phyloP scores from a whole-genome alignment of 1,140 invertebrate genomes.

The Sarcophaga bullata region DNA sequence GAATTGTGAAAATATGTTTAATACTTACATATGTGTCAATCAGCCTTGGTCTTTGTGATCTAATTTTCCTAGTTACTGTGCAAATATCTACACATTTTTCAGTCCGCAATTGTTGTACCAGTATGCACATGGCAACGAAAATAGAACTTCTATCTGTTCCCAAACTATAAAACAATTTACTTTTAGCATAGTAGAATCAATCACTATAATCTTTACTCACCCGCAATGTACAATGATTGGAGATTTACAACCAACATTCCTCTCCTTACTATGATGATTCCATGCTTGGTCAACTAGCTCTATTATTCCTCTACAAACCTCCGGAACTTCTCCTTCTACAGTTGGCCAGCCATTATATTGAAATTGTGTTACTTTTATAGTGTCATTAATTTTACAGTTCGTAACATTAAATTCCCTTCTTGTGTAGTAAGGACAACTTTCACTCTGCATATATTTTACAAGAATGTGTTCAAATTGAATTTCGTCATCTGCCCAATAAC shows the following conservation, averaged over 20 bases:
- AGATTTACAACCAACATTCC: conserved; percentile 67
- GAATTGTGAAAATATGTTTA: no score
- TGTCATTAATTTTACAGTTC: conserved; percentile 80
- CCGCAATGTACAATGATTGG: conserved; percentile 86
- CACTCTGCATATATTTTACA: conserved; percentile 86
- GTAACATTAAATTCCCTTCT: conserved; percentile 83
- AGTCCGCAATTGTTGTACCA: conserved; percentile 82
- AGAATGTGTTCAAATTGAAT: conserved; percentile 83
- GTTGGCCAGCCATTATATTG: conserved; percentile 92
- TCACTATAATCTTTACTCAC: conserved; percentile 60
- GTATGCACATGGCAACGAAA: conserved; percentile 86
- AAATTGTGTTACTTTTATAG: conserved; percentile 80
- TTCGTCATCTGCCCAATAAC: conserved; percentile 94
- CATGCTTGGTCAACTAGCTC: conserved; percentile 80
- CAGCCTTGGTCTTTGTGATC: conserved; percentile 84
- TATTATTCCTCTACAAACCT: conserved; percentile 83
- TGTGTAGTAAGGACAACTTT: conserved; percentile 88
- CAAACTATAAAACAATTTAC: conserved; percentile 65
- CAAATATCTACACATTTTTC: conserved; percentile 89
- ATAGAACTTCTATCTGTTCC: conserved; percentile 89
- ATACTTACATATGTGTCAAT: conserved; percentile 83
- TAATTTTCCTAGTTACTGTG: conserved; percentile 82
- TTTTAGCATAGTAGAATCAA: neutral
- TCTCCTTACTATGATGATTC: conserved; percentile 66
- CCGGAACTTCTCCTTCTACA: conserved; percentile 85